Base-by-base conservation (phyloP, 2,797 vertebrate genomes). In the Pipistrellus pipistrellus region DNA sequence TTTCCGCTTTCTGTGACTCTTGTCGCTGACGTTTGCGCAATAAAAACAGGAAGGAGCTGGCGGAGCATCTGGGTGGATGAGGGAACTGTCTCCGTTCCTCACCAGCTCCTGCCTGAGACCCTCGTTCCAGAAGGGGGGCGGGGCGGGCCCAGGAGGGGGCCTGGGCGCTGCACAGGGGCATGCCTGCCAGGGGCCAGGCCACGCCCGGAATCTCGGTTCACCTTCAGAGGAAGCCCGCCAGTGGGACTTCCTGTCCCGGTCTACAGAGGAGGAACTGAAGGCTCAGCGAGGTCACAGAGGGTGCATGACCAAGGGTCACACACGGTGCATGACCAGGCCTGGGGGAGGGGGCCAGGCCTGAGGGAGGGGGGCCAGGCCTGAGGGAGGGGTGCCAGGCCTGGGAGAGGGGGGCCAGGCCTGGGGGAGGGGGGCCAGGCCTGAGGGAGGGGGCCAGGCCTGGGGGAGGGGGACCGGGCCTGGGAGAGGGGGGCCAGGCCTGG, bases 1-100 rank as follows among this genome's bases (percentile, higher is more conserved):
- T 80, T 83, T 66, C 92, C 71, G 90, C 88, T 84, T 85, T 85
- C 41, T 8, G 87, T 53, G 76, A 46, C 21, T 76, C 48, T 71
- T 18, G 27, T 44, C 12, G 46, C 21, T 4, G 1, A 35, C 18
- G 76, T 78, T 96, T 93, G 69, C 27, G 41, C 66, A 94, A 81
- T 6, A 48, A 78, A 68, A 90, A 76, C 53, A 80, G 85, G 92
- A 94, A 86, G 92, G 64, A 35, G 51, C 9, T 71, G 66, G 57
- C 6, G 20, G 62, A 0, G 35, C 75, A 23, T 8, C 10, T 25
- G 8, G 55, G 78, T 23, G 55, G 80, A 21, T 1, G 21, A 55
- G 48, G 91, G 53, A 44, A 27, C 59, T 75, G 23, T 83, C 71
- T 64, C 71, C 73, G 55, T 44, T 35, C 41, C 84, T 72, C 25